These are phyloP conservation scores for Antennarius striatus DNA, from an alignment of 2,113 vertebrate species.

Conservation along the genomic window DNA sequence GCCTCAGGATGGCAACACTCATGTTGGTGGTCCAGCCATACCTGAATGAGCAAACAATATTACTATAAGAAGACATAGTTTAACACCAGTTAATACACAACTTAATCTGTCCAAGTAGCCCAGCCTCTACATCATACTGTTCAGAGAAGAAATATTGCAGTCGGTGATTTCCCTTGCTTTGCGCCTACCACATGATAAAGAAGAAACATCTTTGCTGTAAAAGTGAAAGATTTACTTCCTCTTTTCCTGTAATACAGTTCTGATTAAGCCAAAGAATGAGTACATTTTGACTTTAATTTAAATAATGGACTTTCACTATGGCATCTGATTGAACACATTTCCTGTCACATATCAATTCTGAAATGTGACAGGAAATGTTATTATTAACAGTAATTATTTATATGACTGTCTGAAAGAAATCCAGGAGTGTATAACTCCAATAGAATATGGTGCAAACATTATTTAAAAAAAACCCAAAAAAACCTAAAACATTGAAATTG, in stretches of 20 bases:
- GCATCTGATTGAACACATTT: no score
- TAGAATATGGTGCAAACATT: no score
- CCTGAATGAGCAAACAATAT: slow-evolving; percentile 69
- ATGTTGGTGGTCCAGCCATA: slow-evolving; percentile 81
- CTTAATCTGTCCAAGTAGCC: background rate
- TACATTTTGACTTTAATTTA: background rate
- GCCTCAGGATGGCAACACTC: slow-evolving; percentile 82
- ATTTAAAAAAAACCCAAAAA: no score
- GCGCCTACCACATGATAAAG: background rate
- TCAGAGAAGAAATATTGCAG: background rate
- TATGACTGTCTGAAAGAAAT: no score
- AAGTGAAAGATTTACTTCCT: background rate
- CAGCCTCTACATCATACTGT: background rate
- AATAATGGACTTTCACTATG: no score
- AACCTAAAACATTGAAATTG: no score
- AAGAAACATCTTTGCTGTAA: background rate
- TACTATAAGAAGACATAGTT: slow-evolving; percentile 1
- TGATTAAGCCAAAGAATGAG: no score
- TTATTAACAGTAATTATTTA: no score
- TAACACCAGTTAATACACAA: background rate
- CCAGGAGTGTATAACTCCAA: no score
- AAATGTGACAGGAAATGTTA: no score
- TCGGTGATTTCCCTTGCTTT: background rate
- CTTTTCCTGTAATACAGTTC: background rate
- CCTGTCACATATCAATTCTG: no score